Percentiles rank a stretch among this genome's conserved stretches.
Conservation (phyloP, 2,113 vertebrate genomes). For the Brachypteracias leptosomus region DNA sequence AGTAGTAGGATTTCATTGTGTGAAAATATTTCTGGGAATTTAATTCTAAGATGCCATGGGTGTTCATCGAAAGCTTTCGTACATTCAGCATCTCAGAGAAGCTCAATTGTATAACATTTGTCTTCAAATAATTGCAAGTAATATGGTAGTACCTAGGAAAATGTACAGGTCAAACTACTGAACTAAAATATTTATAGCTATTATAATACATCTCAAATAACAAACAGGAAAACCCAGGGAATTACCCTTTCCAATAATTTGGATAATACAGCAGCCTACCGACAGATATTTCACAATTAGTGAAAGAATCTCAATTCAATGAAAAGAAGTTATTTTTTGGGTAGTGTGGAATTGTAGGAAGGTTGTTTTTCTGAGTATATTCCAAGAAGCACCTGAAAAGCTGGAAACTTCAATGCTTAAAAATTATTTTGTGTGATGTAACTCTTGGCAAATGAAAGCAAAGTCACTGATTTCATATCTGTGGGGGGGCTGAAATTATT, state of each 20-base stretch:
- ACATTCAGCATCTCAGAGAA: not conserved
- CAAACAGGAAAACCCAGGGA: not conserved
- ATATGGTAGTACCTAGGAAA: not conserved
- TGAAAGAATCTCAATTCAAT: not conserved
- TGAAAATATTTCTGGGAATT: not conserved
- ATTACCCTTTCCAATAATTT: not conserved
- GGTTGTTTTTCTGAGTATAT: not conserved
- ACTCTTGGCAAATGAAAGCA: not conserved
- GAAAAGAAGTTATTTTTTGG: not conserved
- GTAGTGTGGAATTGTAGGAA: not conserved
- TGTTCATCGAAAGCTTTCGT: not conserved
- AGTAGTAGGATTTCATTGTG: not conserved
- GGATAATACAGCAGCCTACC: not conserved
- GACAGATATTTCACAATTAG: not conserved
- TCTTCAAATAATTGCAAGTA: not conserved
- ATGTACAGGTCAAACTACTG: not conserved
- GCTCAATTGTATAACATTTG: not conserved
- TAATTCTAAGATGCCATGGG: not conserved
- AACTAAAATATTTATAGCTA: not conserved
- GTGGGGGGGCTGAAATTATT: not conserved
- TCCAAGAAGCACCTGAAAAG: not conserved
- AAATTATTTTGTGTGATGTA: not conserved
- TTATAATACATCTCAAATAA: not conserved
- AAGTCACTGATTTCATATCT: not conserved
- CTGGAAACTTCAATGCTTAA: not conserved